These are phyloP conservation scores for Cardiocondyla obscurior DNA, from an alignment of 1,140 invertebrate genomes.

Conservation along the genomic window DNA sequence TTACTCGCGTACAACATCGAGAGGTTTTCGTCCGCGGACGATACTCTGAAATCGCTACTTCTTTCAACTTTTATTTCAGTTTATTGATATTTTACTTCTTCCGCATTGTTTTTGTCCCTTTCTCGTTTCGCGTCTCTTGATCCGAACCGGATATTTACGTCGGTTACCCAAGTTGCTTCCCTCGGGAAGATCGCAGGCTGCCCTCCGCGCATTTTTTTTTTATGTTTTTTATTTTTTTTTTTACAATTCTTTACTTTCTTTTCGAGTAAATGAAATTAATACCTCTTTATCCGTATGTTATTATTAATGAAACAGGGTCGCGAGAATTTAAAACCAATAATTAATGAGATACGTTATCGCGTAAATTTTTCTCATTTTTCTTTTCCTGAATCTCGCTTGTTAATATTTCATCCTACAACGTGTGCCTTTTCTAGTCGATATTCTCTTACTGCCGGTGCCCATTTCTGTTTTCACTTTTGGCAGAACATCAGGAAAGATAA, in stretches of 20 bases:
- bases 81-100: conserved; percentile 38
- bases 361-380: background rate
- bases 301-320: too few relatives aligned
- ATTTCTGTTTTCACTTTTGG: conserved; percentile 39
- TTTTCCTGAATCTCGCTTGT: background rate
- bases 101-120: background rate
- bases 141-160: conserved; percentile 25
- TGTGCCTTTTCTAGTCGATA: background rate
- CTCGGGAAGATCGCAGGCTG: background rate
- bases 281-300: background rate
- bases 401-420: background rate
- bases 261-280: background rate
- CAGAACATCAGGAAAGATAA: conserved; percentile 44
- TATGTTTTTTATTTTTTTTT: too few relatives aligned
- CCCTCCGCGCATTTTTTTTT: background rate
- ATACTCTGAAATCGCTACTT: conserved; percentile 50
- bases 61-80: background rate
- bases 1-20: conserved; percentile 36
- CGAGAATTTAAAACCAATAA: too few relatives aligned
- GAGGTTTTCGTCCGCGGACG: background rate
- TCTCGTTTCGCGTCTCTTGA: conserved; percentile 4
- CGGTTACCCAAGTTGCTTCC: conserved; percentile 22
- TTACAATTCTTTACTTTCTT: background rate
- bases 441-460: background rate
- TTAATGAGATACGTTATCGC: too few relatives aligned